Base-by-base conservation (phyloP, 2,888 invertebrate species). In the Thymelicus acteon region DNA sequence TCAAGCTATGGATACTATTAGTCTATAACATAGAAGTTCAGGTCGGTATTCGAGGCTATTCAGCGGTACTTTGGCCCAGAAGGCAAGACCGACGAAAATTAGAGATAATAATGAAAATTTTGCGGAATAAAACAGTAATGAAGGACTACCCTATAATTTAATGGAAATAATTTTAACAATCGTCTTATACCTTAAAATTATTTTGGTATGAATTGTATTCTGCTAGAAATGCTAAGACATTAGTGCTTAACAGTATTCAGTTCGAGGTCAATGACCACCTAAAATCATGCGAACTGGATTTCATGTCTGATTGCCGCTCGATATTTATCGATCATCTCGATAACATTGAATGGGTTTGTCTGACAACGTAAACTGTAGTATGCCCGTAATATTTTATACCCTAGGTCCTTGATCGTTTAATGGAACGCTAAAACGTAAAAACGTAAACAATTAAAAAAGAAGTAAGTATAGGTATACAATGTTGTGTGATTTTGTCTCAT, bases 291-390 rank as follows among this genome's bases (percentile, higher is more conserved):
- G 19, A 52, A 52, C 15, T 52, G 49, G 6, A n/a, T 52, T 52
- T 52, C 49, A 52, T 52, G 19, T 52, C 49, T 52, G 49, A 52
- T 52, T 52, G 49, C 15, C 19, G 49, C 7, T 19, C 31, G 5
- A 31, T 31, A 31, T 31, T 3, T 5, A 31, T 31, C 31, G 31
- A 31, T 31, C 31, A 31, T 31, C 31, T 19, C 8, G 49, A 52
- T 52, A 52, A 52, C 19, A 52, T 52, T 52, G 49, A 52, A 52
- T 52, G 49, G 15, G 49, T 52, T 52, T 52, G 15, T 52, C 49
- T 52, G 19, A 19, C 19, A 52, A 52, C 15, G 49, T 52, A 52
- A 44, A 49, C 15, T 49, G 15, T 52, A 52, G 47, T 47, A 13
- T 47, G 19, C 7, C 19, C 6, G 49, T 52, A 52, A 52, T 52